These are phyloP conservation scores for Thamnophis sirtalis DNA, from an alignment of 2,113 vertebrate genomes.

Conservation along the genomic window DNA sequence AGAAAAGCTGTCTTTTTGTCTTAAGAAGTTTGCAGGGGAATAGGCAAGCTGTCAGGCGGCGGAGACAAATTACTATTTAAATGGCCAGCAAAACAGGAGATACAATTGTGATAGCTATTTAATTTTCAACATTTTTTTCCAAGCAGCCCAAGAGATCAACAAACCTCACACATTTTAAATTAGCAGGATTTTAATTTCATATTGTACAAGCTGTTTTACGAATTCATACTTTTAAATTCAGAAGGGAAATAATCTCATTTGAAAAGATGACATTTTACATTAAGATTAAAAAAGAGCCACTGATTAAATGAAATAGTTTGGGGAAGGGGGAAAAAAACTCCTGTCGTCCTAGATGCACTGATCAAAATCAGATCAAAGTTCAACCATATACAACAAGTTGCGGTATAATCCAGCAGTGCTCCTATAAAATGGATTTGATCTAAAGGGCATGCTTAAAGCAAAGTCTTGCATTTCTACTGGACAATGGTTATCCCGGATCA, in stretches of 20 bases:
- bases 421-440: not conserved
- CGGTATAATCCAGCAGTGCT: not conserved
- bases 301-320: not conserved
- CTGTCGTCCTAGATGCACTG: not conserved
- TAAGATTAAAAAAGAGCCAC: not conserved
- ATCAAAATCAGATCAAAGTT: not conserved
- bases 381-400: not conserved
- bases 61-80: not conserved
- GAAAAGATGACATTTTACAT: not conserved
- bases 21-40: not conserved
- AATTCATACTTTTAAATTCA: not conserved
- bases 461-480: not conserved
- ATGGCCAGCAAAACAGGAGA: not conserved
- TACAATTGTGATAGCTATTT: not conserved
- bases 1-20: not conserved
- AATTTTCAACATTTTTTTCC: not conserved
- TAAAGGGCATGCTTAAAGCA: not conserved
- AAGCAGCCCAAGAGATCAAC: conserved; percentile 1
- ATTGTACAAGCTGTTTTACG: conserved; percentile 5
- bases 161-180: conserved; percentile 13
- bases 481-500: not conserved
- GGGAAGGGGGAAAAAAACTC: too few species aligned
- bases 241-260: conserved; percentile 7
- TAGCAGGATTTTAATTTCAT: not conserved
- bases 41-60: not conserved